Conservation (phyloP, 2,113 vertebrate species). For the Columba janthina region DNA sequence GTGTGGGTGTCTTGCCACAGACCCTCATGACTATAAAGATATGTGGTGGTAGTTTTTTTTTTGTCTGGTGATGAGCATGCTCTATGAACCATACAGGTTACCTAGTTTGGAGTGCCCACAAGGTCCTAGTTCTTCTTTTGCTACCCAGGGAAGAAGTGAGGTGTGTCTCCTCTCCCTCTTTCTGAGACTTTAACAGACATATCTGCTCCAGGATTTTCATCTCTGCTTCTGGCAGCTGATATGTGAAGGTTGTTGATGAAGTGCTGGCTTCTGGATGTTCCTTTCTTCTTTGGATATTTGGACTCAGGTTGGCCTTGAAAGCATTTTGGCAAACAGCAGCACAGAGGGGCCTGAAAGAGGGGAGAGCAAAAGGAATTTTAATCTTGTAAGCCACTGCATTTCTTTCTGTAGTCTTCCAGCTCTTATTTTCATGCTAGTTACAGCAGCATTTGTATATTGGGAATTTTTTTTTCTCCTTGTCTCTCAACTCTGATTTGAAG, state of each 20-base stretch:
- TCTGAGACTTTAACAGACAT: not conserved
- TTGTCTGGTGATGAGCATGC: not conserved
- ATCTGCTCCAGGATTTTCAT: not conserved
- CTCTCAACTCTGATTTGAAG: not conserved
- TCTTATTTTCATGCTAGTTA: not conserved
- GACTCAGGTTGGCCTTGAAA: not conserved
- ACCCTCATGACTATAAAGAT: not conserved
- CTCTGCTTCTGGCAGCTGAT: not conserved
- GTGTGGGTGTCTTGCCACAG: constrained; percentile 18
- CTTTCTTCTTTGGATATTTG: not conserved
- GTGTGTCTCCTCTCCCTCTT: not conserved
- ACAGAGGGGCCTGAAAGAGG: not conserved
- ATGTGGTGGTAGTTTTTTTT: not conserved
- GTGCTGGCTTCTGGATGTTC: not conserved
- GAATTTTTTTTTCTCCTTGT: not conserved
- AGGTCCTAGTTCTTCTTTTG: not conserved
- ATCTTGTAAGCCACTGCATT: not conserved
- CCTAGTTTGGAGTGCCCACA: not conserved
- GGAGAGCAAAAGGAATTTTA: not conserved
- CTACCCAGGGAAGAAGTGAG: not conserved
- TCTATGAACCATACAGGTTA: not conserved
- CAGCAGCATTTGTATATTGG: not conserved
- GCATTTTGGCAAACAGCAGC: not conserved
- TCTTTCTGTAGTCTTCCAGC: not conserved
- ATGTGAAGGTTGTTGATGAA: not conserved